These are phyloP conservation scores for Pilophorus perplexus DNA, from an alignment of 2,888 invertebrate species.

Conservation along the genomic window DNA sequence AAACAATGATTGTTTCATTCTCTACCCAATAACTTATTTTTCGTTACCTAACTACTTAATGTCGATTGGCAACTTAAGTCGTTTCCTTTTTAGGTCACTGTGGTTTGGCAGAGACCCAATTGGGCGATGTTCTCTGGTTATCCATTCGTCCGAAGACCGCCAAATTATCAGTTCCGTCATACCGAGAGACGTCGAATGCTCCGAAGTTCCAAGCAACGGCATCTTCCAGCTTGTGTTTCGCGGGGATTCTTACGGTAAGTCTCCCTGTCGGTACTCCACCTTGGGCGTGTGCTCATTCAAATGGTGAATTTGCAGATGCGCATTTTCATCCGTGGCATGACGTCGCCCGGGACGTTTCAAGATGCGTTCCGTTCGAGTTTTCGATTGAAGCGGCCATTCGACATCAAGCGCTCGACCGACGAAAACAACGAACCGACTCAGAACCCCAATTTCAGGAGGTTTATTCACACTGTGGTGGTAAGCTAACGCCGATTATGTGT, in stretches of 20 bases:
- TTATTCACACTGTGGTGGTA: too few species aligned
- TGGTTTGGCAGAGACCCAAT: conserved; percentile 83
- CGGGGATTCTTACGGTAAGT: conserved; percentile 32
- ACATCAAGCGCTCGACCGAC: too few species aligned
- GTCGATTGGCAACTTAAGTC: not conserved
- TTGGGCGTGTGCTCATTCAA: too few species aligned
- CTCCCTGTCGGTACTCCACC: not conserved
- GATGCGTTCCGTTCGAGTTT: not conserved
- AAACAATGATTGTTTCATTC: not conserved
- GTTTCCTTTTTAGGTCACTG: conserved; percentile 1
- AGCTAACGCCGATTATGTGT: too few species aligned
- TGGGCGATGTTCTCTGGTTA: conserved; percentile 80
- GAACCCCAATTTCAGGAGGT: too few species aligned
- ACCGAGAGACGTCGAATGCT: conserved; percentile 40
- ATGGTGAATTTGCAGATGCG: conserved; percentile 51
- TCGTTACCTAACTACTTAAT: not conserved
- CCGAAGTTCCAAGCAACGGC: conserved; percentile 50
- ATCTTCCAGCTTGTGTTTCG: conserved; percentile 48
- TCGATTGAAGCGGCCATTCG: too few species aligned
- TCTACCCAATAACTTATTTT: not conserved
- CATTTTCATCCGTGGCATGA: conserved; percentile 52
- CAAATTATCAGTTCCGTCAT: conserved; percentile 51
- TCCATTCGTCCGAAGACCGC: conserved; percentile 48
- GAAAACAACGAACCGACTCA: too few species aligned
- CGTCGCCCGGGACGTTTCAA: not conserved